Conservation (phyloP, 2,797 vertebrate genomes). For the Thalassophryne amazonica region DNA sequence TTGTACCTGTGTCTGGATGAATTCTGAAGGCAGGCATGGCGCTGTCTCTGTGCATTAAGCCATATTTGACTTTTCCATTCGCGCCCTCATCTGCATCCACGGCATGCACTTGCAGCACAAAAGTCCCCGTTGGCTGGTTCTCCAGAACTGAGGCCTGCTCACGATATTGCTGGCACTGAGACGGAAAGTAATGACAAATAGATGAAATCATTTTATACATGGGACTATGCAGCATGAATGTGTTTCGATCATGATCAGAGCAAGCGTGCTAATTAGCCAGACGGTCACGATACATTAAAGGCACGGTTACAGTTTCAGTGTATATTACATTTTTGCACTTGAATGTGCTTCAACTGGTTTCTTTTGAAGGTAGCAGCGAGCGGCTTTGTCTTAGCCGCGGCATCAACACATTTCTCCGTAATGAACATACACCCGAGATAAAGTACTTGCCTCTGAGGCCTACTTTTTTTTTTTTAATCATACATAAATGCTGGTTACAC, state of each 20-base stretch:
- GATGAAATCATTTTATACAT: conserved; percentile 9
- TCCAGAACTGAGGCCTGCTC: conserved; percentile 86
- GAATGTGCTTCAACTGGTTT: conserved; percentile 41
- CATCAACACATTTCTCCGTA: conserved; percentile 42
- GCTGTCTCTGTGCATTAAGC: conserved; percentile 89
- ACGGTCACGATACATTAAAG: conserved; percentile 26
- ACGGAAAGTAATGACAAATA: conserved; percentile 22
- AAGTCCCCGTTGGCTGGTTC: conserved; percentile 88
- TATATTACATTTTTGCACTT: conserved; percentile 13
- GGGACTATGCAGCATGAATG: background rate
- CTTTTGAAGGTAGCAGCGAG: conserved; percentile 45
- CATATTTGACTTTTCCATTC: conserved; percentile 90
- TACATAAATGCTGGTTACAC: conserved; percentile 36
- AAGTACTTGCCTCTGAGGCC: conserved; percentile 45
- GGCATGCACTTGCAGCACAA: conserved; percentile 87
- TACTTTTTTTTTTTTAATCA: conserved; percentile 42
- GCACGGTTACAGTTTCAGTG: conserved; percentile 24
- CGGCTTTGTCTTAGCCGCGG: conserved; percentile 32
- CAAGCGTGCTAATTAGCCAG: conserved; percentile 38
- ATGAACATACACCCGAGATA: conserved; percentile 60
- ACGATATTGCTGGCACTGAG: conserved; percentile 84
- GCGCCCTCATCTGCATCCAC: conserved; percentile 88
- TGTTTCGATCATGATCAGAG: conserved; percentile 47
- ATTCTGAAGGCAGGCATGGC: conserved; percentile 85
- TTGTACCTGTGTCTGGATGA: conserved; percentile 88